Evolutionary conservation across 1,140 invertebrate species (phyloP), one percentile per base, ranked within the genome.

Genomic region (Penaeus japonicus): DNA sequence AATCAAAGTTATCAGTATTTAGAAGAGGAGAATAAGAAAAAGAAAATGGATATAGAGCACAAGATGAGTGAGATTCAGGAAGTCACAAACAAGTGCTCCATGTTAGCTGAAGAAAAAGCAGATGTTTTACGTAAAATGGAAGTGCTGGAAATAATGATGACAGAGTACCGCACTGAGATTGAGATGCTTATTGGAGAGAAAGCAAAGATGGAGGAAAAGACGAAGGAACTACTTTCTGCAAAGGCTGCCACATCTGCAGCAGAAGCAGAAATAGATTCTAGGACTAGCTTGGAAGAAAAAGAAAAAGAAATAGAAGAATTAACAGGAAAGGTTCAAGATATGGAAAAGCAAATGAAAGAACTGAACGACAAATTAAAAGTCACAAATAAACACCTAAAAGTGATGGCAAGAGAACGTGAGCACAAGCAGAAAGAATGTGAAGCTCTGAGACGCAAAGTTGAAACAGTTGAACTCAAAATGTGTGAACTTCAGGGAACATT

Each of bases 311-410:
- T 75, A 70, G 78, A 89, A 24, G 84, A 85, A 89, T 95, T 53
- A 94, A 95, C 91, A 94, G 94, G 92, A 91, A 95, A 95, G 91
- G 92, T 95, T 65, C 84, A 91, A 82, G 89, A 87, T 79, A 77
- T 91, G 88, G 82, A 92, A 84, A 89, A 90, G 75, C 84, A 87
- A 91, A 90, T 92, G 91, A 92, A 89, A 90, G 91, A 88, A 86
- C 84, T 89, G 35, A 92, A 92, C 73, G 89, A 91, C 59, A 90
- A 92, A 79, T 65, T 92, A 10, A 88, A 91, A 57, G 91, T 91
- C 5, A 86, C 89, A 15, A 91, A 91, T 55, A 91, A 90, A 54
- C 89, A 89, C 22, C 35, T 90, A 75, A 89, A 89, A 65, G 85
- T 89, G 18, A 85, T 90, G 84, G 89, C 87, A 93, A 90, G 93